phyloP scores from a whole-genome alignment of 1,140 invertebrate species.

The Chlorops oryzae region DNA sequence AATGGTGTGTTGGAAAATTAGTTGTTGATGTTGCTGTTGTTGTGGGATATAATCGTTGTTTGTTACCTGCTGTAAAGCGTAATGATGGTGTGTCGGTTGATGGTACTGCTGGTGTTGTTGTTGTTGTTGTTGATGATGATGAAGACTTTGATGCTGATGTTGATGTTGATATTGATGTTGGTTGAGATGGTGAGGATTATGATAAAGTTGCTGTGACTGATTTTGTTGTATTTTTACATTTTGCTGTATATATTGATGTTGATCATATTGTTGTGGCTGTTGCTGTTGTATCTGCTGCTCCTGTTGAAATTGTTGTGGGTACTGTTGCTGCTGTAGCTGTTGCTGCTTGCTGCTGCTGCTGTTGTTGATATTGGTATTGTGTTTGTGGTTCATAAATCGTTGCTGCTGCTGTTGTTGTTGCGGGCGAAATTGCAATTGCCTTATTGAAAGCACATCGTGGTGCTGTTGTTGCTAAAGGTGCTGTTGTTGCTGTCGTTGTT shows the following conservation, averaged over 20 bases:
- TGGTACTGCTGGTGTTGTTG: slow-evolving; percentile 20
- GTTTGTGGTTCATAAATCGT: too few species aligned
- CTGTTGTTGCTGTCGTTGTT: slow-evolving; percentile 27
- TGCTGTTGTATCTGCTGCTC: slow-evolving; percentile 21
- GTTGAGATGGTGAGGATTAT: too few species aligned
- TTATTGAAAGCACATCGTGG: slow-evolving; percentile 3
- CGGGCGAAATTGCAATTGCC: slow-evolving; percentile 5
- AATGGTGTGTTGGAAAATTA: slow-evolving; percentile 29
- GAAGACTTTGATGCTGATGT: slow-evolving; percentile 25
- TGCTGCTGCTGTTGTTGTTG: slow-evolving; percentile 2
- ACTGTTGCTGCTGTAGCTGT: slow-evolving; percentile 20
- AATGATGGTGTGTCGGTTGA: slow-evolving; percentile 17
- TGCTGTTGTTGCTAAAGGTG: slow-evolving; percentile 4
- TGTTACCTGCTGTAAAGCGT: slow-evolving; percentile 15
- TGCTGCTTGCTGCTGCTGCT: slow-evolving; percentile 23
- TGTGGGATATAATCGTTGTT: slow-evolving; percentile 17
- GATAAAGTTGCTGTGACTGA: slow-evolving; percentile 19
- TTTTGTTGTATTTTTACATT: slow-evolving; percentile 27
- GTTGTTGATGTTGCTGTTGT: slow-evolving; percentile 22
- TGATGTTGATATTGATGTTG: slow-evolving; percentile 10
- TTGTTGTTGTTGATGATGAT: slow-evolving; percentile 16
- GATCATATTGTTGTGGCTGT: slow-evolving; percentile 20
- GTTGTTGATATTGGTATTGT: too few species aligned
- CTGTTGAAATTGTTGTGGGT: slow-evolving; percentile 4
- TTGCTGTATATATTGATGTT: too few species aligned